phyloP scores from a whole-genome alignment of 1,140 invertebrate species.

The Plutomurus gul region DNA sequence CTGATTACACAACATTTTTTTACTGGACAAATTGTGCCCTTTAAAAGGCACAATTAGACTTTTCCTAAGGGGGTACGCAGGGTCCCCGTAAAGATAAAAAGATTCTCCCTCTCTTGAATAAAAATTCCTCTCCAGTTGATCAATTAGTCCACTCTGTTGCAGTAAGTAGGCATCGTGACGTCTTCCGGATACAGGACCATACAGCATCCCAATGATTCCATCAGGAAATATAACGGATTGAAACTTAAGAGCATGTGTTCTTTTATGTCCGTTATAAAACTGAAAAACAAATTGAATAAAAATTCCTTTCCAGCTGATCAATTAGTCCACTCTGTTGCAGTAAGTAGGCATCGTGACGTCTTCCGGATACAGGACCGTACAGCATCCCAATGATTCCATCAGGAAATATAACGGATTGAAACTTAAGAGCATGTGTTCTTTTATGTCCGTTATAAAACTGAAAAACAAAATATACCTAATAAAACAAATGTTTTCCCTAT shows the following conservation, averaged over 20 bases:
- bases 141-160: background rate
- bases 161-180: conserved; percentile 22
- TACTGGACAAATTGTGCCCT: background rate
- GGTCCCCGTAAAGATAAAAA: conserved; percentile 17
- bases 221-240: conserved; percentile 26
- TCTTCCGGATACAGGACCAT: conserved; percentile 18
- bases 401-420: conserved; percentile 10
- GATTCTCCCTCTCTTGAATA: background rate
- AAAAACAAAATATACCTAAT: background rate
- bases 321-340: background rate
- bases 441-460: conserved; percentile 35
- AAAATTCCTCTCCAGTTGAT: background rate
- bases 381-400: conserved; percentile 32
- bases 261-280: conserved; percentile 35
- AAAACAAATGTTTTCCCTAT: no score
- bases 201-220: conserved; percentile 26
- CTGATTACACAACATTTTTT: background rate
- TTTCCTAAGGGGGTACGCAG: background rate
- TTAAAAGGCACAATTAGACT: conserved; percentile 21
- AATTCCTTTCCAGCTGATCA: background rate
- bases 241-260: conserved; percentile 30
- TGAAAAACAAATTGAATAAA: background rate
- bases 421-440: conserved; percentile 30
- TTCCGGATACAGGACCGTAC: conserved; percentile 18
- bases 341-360: conserved; percentile 18